Evolutionary conservation across 2,888 invertebrate genomes (phyloP).

Genomic region (Argynnis bischoffii): DNA sequence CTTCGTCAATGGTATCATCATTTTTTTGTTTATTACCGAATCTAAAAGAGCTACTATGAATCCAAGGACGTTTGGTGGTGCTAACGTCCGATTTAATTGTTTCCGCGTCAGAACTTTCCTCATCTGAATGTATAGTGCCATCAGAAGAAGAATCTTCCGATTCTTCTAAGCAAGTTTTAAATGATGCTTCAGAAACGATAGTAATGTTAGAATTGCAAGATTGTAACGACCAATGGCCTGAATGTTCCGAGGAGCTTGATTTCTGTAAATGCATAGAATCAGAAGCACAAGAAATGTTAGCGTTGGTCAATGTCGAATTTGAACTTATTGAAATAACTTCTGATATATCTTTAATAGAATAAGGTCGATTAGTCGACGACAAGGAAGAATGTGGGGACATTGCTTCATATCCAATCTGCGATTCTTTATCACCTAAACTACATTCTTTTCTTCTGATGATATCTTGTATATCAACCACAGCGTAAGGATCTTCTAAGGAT

Average conservation of each 20-base stretch:
- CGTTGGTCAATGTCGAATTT: constrained; percentile 62
- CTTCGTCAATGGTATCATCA: constrained; percentile 57
- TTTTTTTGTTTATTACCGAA: constrained; percentile 60
- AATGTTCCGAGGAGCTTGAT: constrained; percentile 76
- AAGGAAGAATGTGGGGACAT: constrained; percentile 66
- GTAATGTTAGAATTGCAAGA: constrained; percentile 73
- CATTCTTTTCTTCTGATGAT: constrained; percentile 54
- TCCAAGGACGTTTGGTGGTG: constrained; percentile 71
- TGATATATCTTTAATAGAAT: constrained; percentile 72
- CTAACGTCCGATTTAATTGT: constrained; percentile 72
- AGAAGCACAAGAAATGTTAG: constrained; percentile 65
- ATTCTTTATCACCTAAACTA: constrained; percentile 35
- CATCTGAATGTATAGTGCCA: constrained; percentile 71
- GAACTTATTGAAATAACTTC: constrained; percentile 68
- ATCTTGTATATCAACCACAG: constrained; percentile 60
- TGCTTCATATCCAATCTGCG: constrained; percentile 48
- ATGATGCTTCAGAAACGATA: constrained; percentile 68
- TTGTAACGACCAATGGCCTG: constrained; percentile 72
- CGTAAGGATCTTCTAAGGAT: constrained; percentile 67
- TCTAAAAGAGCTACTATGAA: constrained; percentile 73
- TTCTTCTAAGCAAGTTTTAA: constrained; percentile 69
- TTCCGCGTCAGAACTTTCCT: constrained; percentile 70
- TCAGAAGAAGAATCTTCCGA: constrained; percentile 64
- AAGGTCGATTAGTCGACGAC: constrained; percentile 58
- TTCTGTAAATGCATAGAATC: constrained; percentile 62